phyloP scores from a whole-genome alignment of 2,888 invertebrate species.

The Epinotia ramella region DNA sequence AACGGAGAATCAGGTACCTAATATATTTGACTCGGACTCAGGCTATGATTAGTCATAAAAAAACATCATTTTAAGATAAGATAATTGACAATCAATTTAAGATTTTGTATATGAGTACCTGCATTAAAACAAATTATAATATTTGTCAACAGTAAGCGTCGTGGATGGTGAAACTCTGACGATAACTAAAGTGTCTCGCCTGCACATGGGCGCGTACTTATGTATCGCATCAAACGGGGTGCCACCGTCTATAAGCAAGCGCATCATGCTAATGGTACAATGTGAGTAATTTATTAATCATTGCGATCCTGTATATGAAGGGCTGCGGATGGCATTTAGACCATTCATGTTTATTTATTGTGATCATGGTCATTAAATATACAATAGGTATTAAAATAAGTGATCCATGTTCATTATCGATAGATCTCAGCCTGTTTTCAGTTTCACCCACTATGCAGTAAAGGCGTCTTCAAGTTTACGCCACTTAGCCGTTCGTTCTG shows the following conservation, averaged over 20 bases:
- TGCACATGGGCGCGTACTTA: constrained; percentile 96
- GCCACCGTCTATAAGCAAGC: constrained; percentile 95
- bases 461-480: not conserved
- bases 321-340: not conserved
- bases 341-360: too few species aligned
- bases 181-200: constrained; percentile 94
- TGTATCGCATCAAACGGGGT: constrained; percentile 97
- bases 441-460: not conserved
- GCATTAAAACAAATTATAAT: not conserved
- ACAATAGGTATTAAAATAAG: too few species aligned
- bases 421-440: not conserved
- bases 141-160: constrained; percentile 89
- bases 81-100: too few species aligned
- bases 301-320: not conserved
- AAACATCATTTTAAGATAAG: too few species aligned
- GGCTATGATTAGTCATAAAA: not conserved
- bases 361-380: too few species aligned
- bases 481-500: not conserved
- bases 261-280: constrained; percentile 93
- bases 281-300: constrained; percentile 86
- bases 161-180: constrained; percentile 95
- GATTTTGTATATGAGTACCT: not conserved
- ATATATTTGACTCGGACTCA: not conserved
- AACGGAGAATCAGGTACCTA: constrained; percentile 92
- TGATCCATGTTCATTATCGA: not conserved